Conservation (phyloP, 2,113 vertebrate species). For the Irena cyanogastra region DNA sequence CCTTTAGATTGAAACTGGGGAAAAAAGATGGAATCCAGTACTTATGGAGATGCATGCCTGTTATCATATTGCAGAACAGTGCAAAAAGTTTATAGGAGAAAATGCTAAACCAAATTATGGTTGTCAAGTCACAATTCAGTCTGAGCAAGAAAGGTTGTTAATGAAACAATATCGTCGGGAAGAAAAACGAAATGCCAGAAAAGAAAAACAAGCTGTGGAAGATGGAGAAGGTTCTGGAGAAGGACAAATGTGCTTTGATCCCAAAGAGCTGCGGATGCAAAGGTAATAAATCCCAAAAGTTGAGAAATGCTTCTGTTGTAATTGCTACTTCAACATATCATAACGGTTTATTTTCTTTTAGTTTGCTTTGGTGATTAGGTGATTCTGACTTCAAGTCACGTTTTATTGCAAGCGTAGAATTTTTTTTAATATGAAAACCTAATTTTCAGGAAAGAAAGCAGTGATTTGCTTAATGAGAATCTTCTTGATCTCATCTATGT, state of each 20-base stretch:
- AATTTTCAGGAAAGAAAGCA: conserved; percentile 71
- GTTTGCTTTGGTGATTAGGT: conserved; percentile 33
- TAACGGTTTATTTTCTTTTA: conserved; percentile 25
- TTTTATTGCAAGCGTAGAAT: conserved; percentile 45
- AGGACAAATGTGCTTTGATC: conserved; percentile 80
- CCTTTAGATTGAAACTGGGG: background rate
- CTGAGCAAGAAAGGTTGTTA: conserved; percentile 92
- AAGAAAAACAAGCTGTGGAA: conserved; percentile 82
- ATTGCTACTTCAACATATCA: conserved; percentile 28
- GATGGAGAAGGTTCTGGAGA: conserved; percentile 80
- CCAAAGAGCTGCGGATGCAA: conserved; percentile 86
- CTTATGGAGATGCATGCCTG: background rate
- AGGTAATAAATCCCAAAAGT: conserved; percentile 75
- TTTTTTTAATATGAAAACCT: conserved; percentile 65
- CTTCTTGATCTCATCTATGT: conserved; percentile 61
- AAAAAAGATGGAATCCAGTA: background rate
- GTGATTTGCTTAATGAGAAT: conserved; percentile 82
- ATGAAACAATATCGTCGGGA: conserved; percentile 90
- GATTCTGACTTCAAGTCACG: conserved; percentile 44
- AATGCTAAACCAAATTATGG: conserved; percentile 83
- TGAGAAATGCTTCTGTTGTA: conserved; percentile 46
- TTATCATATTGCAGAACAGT: conserved; percentile 65
- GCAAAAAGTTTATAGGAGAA: conserved; percentile 76
- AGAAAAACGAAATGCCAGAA: conserved; percentile 86
- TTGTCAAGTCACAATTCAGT: conserved; percentile 96